Conservation (phyloP, 2,888 invertebrate species). For the Brassicogethes aeneus region DNA sequence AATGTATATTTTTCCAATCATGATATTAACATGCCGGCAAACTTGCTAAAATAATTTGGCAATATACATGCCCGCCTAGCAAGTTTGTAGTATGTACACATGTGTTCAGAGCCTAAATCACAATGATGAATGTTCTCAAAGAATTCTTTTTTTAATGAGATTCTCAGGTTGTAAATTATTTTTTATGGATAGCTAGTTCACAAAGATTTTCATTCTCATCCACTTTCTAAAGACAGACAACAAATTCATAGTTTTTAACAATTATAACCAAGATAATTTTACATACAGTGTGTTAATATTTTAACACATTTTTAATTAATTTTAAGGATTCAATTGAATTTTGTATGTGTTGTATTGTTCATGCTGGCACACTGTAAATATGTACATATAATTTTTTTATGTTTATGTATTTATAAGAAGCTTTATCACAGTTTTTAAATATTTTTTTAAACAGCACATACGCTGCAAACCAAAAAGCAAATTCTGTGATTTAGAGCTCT, state of each 20-base stretch:
- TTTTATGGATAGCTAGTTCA: too few species aligned
- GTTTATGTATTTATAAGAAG: neutral
- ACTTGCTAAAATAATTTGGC: neutral
- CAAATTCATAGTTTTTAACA: neutral
- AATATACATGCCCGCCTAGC: neutral
- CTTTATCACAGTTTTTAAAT: neutral
- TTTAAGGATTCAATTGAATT: neutral
- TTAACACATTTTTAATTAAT: too few species aligned
- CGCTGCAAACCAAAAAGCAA: neutral
- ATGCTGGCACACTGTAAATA: too few species aligned
- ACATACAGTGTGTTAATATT: too few species aligned
- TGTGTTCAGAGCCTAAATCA: slow-evolving; percentile 1
- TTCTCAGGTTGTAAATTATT: too few species aligned
- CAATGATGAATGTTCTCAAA: neutral
- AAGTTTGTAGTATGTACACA: neutral
- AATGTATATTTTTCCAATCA: neutral
- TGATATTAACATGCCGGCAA: neutral
- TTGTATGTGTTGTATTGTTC: neutral
- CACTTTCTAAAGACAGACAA: neutral
- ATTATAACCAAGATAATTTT: too few species aligned
- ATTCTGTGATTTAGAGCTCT: neutral
- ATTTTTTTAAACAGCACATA: neutral
- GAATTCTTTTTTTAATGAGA: too few species aligned
- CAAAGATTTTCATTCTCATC: neutral
- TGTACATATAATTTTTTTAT: neutral